Base-by-base conservation (phyloP, 2,888 invertebrate genomes). In the Apamea anceps region DNA sequence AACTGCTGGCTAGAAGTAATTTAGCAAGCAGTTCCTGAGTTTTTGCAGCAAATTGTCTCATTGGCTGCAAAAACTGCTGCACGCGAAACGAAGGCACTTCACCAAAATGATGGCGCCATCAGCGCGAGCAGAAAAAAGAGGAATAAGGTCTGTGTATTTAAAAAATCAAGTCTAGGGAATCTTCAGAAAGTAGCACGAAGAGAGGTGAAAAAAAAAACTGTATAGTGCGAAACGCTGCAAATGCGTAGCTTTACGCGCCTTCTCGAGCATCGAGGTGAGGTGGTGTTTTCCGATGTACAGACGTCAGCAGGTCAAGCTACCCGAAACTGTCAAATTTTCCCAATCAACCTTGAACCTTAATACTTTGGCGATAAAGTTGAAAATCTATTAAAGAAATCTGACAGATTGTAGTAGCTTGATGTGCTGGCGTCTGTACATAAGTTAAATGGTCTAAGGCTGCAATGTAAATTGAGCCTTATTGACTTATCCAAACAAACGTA, bases 31-130 rank as follows among this genome's bases (percentile, higher is more conserved):
- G 73, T 45, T 68, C 3, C 32, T 13, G 15, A 72, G 12, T 48
- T 67, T 79, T 77, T 45, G 62, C 71, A 15, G 80, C 81, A 77
- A 88, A 85, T 76, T 2, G 8, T 3, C 10, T 18, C 12, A 57
- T 25, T 25, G 25, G 1, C 25, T n/a, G 57, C 57, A 60, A 60
- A 57, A 60, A 60, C 57, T 60, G 37, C 15, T 12, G 18, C 37
- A 37, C 13, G 37, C 6, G 37, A 51, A 74, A 70, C 12, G n/a
- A 48, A n/a, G 18, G 51, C 15, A 13, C 51, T 18, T 10, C 8
- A 57, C 10, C 18, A 25, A 3, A 57, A 57, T 25, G 32, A 37
- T 37, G n/a, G 37, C 25, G 2, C 54, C 0, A 15, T 32, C 25
- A 25, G 28, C 25, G 8, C 45, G 28, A 65, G 8, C 28, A 45